Conservation (phyloP, 2,113 vertebrate species). For the Manacus vitellinus region DNA sequence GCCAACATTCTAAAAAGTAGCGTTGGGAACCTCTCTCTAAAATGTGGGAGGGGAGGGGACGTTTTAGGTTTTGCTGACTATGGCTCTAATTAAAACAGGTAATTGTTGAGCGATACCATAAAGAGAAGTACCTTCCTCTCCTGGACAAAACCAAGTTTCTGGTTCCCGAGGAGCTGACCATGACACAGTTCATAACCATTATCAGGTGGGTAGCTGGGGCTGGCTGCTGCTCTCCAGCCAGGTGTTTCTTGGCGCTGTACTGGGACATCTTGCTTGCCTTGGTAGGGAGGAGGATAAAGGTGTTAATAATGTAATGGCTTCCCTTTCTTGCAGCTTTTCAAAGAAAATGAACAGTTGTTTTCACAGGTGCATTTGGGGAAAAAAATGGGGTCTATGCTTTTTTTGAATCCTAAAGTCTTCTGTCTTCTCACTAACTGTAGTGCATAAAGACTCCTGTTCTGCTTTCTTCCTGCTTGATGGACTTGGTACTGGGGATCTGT, state of each 20-base stretch:
- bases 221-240: neutral
- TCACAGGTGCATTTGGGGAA: neutral
- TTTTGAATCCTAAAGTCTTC: neutral
- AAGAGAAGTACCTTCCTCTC: constrained; percentile 82
- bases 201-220: constrained; percentile 76
- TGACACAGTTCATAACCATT: constrained; percentile 88
- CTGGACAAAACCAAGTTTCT: constrained; percentile 93
- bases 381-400: neutral
- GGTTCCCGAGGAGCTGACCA: constrained; percentile 87
- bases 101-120: constrained; percentile 85
- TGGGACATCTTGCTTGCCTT: neutral
- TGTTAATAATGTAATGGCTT: neutral
- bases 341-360: neutral
- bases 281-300: neutral
- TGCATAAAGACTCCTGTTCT: neutral
- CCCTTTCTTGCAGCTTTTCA: neutral
- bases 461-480: neutral
- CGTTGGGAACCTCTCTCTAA: fast-evolving
- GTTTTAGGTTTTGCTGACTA: neutral
- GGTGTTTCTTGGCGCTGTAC: fast-evolving
- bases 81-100: constrained; percentile 72
- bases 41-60: too few species aligned
- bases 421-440: neutral
- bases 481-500: neutral
- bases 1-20: neutral